Percentiles rank a stretch among this genome's conserved stretches.
phyloP scores from a whole-genome alignment of 2,113 vertebrate genomes.

The Tragelaphus strepsiceros region DNA sequence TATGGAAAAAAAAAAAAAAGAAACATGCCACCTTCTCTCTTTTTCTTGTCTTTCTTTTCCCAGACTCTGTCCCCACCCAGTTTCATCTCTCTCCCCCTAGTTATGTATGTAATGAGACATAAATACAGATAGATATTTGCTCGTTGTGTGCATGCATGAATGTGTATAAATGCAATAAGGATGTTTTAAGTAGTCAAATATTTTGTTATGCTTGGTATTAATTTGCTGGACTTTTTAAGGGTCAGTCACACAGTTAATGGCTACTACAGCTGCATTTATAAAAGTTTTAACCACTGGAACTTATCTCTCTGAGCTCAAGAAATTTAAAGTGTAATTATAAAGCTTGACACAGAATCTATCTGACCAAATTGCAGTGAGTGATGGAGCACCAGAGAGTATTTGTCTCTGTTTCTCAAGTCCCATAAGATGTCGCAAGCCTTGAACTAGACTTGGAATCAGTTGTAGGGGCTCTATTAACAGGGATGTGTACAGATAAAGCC shows the following conservation, averaged over 20 bases:
- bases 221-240: neutral
- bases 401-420: neutral
- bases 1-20: neutral
- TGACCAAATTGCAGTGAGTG: neutral
- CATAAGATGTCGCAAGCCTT: neutral
- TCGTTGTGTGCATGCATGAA: accelerated
- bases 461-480: neutral
- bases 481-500: neutral
- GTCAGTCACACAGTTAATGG: neutral
- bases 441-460: neutral
- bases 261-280: slow-evolving; percentile 1
- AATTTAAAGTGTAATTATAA: slow-evolving; percentile 10
- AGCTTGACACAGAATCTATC: neutral
- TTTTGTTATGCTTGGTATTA: slow-evolving; percentile 1
- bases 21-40: neutral
- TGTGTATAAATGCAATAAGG: neutral
- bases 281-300: slow-evolving; percentile 26
- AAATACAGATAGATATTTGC: neutral
- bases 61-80: neutral
- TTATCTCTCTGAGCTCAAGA: slow-evolving; percentile 21
- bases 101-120: neutral
- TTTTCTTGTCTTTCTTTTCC: neutral
- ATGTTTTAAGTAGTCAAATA: neutral
- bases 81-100: neutral
- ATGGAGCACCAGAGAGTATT: neutral